phyloP scores from a whole-genome alignment of 2,888 invertebrate genomes.

The Scrobipalpa costella region DNA sequence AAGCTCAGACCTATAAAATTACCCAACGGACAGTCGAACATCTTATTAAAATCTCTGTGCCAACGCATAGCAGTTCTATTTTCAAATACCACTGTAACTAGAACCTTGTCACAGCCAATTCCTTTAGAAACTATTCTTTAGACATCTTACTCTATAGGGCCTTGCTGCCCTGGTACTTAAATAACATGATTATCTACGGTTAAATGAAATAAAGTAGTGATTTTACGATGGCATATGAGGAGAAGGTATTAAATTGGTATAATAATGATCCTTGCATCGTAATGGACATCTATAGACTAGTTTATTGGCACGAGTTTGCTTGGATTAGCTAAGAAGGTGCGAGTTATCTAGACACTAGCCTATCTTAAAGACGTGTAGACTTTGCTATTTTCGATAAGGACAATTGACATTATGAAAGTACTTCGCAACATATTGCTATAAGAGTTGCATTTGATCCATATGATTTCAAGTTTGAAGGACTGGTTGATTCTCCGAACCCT shows the following conservation, averaged over 20 bases:
- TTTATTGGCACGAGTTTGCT: slow-evolving; percentile 34
- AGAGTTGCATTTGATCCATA: too few relatives aligned
- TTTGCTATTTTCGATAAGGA: too few relatives aligned
- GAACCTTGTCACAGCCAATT: slow-evolving; percentile 27
- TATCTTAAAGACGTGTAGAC: too few relatives aligned
- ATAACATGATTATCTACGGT: slow-evolving; percentile 48
- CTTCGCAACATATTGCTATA: too few relatives aligned
- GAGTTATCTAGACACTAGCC: neutral
- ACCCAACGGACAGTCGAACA: slow-evolving; percentile 25
- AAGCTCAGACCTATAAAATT: slow-evolving; percentile 27
- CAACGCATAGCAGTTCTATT: slow-evolving; percentile 33
- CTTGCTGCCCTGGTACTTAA: slow-evolving; percentile 38
- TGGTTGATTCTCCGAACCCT: too few relatives aligned
- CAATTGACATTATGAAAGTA: too few relatives aligned
- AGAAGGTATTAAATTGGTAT: slow-evolving; percentile 50
- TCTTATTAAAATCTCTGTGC: slow-evolving; percentile 35
- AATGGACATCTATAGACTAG: slow-evolving; percentile 37
- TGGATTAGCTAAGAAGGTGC: slow-evolving; percentile 27
- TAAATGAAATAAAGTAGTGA: slow-evolving; percentile 46
- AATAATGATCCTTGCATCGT: slow-evolving; percentile 43
- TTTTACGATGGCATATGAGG: slow-evolving; percentile 44
- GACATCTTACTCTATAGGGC: slow-evolving; percentile 30
- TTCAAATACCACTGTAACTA: slow-evolving; percentile 30
- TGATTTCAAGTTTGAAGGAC: too few relatives aligned
- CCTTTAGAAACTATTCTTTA: neutral